phyloP scores from a whole-genome alignment of 2,888 invertebrate species.

The Antitype chi region DNA sequence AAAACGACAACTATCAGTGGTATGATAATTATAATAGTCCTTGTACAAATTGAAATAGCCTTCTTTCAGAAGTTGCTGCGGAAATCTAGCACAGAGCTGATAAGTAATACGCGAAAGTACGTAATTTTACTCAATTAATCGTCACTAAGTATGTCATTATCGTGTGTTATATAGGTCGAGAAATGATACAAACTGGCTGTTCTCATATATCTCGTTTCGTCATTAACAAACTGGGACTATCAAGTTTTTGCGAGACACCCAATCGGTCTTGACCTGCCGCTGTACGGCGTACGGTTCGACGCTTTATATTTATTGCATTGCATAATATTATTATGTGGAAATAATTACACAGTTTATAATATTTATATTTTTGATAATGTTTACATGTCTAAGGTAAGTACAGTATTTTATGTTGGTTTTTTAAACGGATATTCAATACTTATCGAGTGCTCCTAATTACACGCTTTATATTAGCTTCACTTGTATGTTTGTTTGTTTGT shows the following conservation, averaged over 20 bases:
- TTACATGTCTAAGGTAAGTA: neutral
- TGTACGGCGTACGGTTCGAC: conserved; percentile 11
- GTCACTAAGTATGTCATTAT: conserved; percentile 33
- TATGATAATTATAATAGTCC: conserved; percentile 22
- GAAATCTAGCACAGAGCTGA: conserved; percentile 35
- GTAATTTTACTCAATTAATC: conserved; percentile 16
- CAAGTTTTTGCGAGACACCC: conserved; percentile 49
- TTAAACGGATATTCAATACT: neutral
- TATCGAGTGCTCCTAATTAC: too few relatives aligned
- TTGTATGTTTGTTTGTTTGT: too few relatives aligned
- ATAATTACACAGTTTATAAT: conserved; percentile 7
- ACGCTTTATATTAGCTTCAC: too few relatives aligned
- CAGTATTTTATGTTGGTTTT: neutral
- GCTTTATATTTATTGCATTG: conserved; percentile 39
- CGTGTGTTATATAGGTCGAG: conserved; percentile 49
- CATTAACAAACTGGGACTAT: conserved; percentile 58
- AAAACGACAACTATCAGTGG: conserved; percentile 15
- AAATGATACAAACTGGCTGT: conserved; percentile 6
- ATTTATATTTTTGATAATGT: conserved; percentile 11
- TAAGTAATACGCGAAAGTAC: conserved; percentile 33
- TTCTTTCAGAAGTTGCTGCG: conserved; percentile 33
- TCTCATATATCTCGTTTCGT: conserved; percentile 49
- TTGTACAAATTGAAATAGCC: conserved; percentile 38
- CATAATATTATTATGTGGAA: conserved; percentile 28
- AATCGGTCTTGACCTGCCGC: conserved; percentile 56